Conservation (phyloP, 1,140 invertebrate species). For the Tetramorium alpestre region DNA sequence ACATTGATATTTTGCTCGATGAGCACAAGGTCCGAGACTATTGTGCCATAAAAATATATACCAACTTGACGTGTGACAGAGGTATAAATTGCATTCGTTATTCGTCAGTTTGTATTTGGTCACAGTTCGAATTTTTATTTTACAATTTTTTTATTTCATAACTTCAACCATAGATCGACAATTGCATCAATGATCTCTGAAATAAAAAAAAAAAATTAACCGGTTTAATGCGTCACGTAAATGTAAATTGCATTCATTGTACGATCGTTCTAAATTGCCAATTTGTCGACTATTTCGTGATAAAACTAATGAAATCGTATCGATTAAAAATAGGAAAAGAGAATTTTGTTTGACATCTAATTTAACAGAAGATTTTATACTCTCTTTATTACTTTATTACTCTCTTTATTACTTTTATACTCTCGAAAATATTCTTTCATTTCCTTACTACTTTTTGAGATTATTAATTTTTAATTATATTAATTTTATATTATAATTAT, state of each 20-base stretch:
- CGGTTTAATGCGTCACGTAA: not conserved
- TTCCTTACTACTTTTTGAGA: not conserved
- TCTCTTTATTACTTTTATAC: too few relatives aligned
- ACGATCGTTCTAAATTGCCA: not conserved
- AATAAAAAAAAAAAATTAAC: too few relatives aligned
- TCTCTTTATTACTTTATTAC: too few relatives aligned
- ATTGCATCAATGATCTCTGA: too few relatives aligned
- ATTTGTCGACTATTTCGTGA: not conserved
- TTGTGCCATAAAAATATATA: not conserved
- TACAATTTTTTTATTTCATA: not conserved
- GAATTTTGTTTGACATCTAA: not conserved
- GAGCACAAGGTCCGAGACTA: not conserved
- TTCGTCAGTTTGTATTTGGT: not conserved
- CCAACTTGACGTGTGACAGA: not conserved
- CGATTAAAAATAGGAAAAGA: not conserved
- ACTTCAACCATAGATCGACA: not conserved
- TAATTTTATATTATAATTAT: conserved; percentile 6
- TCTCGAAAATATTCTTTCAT: not conserved
- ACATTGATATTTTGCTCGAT: not conserved
- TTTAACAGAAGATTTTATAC: not conserved
- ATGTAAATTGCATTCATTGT: not conserved
- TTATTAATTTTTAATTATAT: too few relatives aligned
- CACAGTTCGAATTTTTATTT: not conserved
- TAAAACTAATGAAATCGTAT: not conserved
- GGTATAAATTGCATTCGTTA: not conserved